phyloP scores from a whole-genome alignment of 2,113 vertebrate genomes.

The Malurus melanocephalus region DNA sequence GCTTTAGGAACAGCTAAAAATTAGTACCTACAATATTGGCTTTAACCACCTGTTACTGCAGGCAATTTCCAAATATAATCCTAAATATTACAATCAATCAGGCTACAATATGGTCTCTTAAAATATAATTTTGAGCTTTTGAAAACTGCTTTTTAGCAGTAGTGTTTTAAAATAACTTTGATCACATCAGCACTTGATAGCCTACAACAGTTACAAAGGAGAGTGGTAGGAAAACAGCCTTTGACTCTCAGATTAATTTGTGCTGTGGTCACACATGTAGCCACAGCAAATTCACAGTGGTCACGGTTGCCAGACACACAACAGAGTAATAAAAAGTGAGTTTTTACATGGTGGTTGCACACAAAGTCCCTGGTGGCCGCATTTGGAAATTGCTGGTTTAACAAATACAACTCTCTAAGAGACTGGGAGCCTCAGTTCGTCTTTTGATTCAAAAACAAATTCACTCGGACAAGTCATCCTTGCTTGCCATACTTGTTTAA shows the following conservation, averaged over 20 bases:
- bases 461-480: neutral
- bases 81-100: neutral
- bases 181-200: neutral
- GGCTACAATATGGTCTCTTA: neutral
- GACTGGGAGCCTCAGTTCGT: neutral
- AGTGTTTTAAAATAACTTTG: neutral
- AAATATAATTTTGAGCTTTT: neutral
- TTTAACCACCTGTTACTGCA: slow-evolving; percentile 1
- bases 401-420: neutral
- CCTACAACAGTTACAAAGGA: neutral
- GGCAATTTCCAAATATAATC: neutral
- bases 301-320: slow-evolving; percentile 5
- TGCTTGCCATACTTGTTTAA: neutral
- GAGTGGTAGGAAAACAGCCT: neutral
- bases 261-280: slow-evolving; percentile 28
- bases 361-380: neutral
- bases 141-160: neutral
- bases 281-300: slow-evolving; percentile 48
- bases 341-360: slow-evolving; percentile 7
- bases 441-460: neutral
- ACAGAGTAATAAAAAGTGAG: slow-evolving; percentile 19
- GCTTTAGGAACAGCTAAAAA: slow-evolving; percentile 23
- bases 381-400: slow-evolving; percentile 10
- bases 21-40: neutral
- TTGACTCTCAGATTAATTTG: slow-evolving; percentile 28